These are phyloP conservation scores for Pogonophryne albipinna DNA, from an alignment of 2,797 vertebrate species.

Conservation along the genomic window DNA sequence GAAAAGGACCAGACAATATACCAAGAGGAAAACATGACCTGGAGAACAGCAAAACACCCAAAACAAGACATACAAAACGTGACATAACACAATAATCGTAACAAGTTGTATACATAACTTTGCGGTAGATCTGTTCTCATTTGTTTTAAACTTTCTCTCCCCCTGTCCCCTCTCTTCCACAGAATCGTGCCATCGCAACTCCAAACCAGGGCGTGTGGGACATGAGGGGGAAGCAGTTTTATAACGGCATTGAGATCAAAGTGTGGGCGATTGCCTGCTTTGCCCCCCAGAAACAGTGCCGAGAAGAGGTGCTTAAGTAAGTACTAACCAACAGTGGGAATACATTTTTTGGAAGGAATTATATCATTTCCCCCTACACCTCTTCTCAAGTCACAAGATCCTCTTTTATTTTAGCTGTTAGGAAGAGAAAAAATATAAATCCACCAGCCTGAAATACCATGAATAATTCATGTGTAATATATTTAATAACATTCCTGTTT, in stretches of 20 bases:
- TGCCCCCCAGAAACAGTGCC: constrained; percentile 98
- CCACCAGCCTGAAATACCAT: not conserved
- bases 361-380: not conserved
- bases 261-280: constrained; percentile 99
- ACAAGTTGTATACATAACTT: not conserved
- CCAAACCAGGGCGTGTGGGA: constrained; percentile 99
- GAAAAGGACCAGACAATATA: no score
- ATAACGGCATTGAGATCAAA: constrained; percentile 99
- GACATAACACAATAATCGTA: no score
- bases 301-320: constrained; percentile 99
- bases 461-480: not conserved
- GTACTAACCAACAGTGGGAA: constrained; percentile 61
- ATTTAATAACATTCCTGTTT: not conserved
- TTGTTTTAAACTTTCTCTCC: constrained; percentile 1
- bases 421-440: not conserved
- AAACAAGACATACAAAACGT: no score
- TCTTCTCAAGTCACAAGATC: constrained; percentile 1
- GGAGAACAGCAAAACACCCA: no score
- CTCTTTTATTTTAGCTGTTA: constrained; percentile 15
- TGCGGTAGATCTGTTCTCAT: constrained; percentile 20
- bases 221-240: constrained; percentile 99
- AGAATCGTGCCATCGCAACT: constrained; percentile 99
- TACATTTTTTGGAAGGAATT: not conserved
- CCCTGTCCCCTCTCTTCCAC: constrained; percentile 47
- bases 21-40: no score